Conservation (phyloP, 1,140 invertebrate genomes). For the Drosophila seguyi region DNA sequence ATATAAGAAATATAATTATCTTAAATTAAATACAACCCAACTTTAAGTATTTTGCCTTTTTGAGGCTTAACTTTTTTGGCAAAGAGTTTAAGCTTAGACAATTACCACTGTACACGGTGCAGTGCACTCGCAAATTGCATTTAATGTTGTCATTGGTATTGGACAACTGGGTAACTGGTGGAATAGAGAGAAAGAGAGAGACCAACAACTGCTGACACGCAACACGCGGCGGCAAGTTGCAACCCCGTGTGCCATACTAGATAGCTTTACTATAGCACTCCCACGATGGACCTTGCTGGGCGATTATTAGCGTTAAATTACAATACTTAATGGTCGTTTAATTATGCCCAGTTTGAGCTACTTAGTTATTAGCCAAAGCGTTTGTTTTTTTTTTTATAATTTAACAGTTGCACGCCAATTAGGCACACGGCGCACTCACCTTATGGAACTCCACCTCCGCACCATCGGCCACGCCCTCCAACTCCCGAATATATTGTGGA, state of each 20-base stretch:
- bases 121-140: constrained; percentile 41
- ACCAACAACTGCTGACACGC: constrained; percentile 30
- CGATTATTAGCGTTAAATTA: constrained; percentile 45
- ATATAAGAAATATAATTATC: too few relatives aligned
- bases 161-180: constrained; percentile 10
- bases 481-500: constrained; percentile 92
- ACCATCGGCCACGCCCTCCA: constrained; percentile 94
- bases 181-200: too few relatives aligned
- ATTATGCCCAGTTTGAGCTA: constrained; percentile 37
- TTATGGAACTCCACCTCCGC: constrained; percentile 93
- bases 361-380: constrained; percentile 27
- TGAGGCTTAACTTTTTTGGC: too few relatives aligned
- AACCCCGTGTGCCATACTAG: too few relatives aligned
- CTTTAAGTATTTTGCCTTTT: too few relatives aligned
- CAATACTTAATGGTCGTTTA: constrained; percentile 60
- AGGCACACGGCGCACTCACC: constrained; percentile 85
- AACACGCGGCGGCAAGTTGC: constrained; percentile 27
- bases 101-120: constrained; percentile 39
- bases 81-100: neutral
- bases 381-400: too few relatives aligned
- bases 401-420: constrained; percentile 50
- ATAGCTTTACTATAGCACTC: constrained; percentile 40
- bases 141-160: constrained; percentile 63
- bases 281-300: constrained; percentile 34
- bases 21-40: too few relatives aligned